phyloP scores from a whole-genome alignment of 1,140 invertebrate species.

The Phymastichus coffea region DNA sequence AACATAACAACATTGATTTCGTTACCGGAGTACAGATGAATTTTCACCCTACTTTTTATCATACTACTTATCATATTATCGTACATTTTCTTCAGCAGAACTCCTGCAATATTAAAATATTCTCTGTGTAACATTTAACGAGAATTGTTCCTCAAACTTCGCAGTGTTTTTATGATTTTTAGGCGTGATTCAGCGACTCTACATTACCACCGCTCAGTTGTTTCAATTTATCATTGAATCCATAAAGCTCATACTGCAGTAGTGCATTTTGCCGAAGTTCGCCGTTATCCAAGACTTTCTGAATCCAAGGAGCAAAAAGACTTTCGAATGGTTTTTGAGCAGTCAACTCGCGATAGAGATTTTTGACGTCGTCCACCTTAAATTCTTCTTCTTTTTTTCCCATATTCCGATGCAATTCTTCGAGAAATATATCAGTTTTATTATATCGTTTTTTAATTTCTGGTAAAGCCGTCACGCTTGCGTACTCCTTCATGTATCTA shows the following conservation, averaged over 20 bases:
- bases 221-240: slow-evolving; percentile 49
- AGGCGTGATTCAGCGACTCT: background rate
- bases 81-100: slow-evolving; percentile 59
- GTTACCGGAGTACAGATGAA: slow-evolving; percentile 65
- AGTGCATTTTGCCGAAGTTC: slow-evolving; percentile 54
- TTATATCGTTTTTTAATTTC: slow-evolving; percentile 12
- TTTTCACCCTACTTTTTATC: slow-evolving; percentile 46
- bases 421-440: slow-evolving; percentile 27
- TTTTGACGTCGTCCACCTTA: slow-evolving; percentile 51
- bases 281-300: slow-evolving; percentile 51
- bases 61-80: slow-evolving; percentile 53
- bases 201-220: slow-evolving; percentile 54
- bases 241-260: slow-evolving; percentile 53
- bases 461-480: background rate
- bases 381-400: slow-evolving; percentile 41
- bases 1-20: slow-evolving; percentile 74
- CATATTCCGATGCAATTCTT: slow-evolving; percentile 34
- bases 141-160: too few relatives aligned
- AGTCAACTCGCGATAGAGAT: slow-evolving; percentile 57
- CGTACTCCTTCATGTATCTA: slow-evolving; percentile 28
- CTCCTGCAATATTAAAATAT: too few relatives aligned
- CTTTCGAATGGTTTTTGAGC: slow-evolving; percentile 41
- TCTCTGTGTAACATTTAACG: too few relatives aligned
- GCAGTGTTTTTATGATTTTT: too few relatives aligned
- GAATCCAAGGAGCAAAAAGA: slow-evolving; percentile 52